phyloP scores from a whole-genome alignment of 1,140 invertebrate species.

The Tribolium madens region DNA sequence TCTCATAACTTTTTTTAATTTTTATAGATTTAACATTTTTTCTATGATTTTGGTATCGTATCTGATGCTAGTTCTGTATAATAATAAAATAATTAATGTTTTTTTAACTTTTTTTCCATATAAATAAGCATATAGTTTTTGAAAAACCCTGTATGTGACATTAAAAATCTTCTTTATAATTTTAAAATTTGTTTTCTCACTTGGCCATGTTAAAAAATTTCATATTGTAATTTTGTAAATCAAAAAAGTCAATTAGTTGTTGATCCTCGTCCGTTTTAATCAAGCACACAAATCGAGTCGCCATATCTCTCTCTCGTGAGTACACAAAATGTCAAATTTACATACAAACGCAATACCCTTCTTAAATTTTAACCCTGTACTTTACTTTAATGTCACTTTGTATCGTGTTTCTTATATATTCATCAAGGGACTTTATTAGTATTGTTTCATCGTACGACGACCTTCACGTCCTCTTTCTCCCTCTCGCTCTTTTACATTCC shows the following conservation, averaged over 20 bases:
- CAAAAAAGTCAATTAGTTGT: constrained; percentile 40
- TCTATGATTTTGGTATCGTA: no score
- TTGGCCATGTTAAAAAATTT: no score
- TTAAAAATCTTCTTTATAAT: no score
- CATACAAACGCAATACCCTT: constrained; percentile 51
- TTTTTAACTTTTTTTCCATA: no score
- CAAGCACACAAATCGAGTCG: constrained; percentile 34
- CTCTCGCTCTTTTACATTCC: background rate
- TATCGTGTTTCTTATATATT: constrained; percentile 63
- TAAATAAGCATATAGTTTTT: no score
- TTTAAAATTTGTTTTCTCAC: no score
- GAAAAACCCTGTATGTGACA: no score
- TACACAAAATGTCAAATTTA: constrained; percentile 46
- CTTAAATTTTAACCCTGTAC: constrained; percentile 58
- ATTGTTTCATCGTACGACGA: constrained; percentile 21
- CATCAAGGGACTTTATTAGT: constrained; percentile 62
- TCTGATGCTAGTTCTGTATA: no score
- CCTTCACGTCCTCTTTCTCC: constrained; percentile 2
- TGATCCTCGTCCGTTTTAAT: constrained; percentile 6
- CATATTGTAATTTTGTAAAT: no score
- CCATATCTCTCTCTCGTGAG: constrained; percentile 18
- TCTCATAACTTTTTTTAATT: no score
- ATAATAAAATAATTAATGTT: no score
- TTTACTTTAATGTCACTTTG: constrained; percentile 62
- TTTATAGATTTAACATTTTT: no score